Conservation (phyloP, 2,113 vertebrate genomes). For the Periophthalmus modestus region DNA sequence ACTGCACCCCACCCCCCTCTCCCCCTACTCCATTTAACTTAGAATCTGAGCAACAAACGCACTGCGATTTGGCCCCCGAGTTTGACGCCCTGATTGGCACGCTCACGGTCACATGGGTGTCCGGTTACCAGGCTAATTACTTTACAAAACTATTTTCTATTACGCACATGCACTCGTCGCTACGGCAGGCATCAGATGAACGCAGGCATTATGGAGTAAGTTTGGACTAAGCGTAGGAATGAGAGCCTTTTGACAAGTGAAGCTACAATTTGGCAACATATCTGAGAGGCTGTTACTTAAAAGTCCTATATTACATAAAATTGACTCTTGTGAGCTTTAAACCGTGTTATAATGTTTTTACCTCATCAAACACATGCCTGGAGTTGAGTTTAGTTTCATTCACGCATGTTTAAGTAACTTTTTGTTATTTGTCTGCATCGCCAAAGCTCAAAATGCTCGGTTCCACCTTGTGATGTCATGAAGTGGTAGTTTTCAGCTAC, state of each 20-base stretch:
- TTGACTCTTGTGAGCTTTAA: too few relatives aligned
- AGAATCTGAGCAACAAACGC: constrained; percentile 16
- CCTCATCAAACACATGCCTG: too few relatives aligned
- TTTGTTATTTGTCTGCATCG: too few relatives aligned
- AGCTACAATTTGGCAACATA: background rate
- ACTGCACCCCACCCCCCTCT: background rate
- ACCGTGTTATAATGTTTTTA: too few relatives aligned
- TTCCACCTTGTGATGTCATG: too few relatives aligned
- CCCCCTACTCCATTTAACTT: background rate
- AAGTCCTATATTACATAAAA: too few relatives aligned
- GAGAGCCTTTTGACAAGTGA: background rate
- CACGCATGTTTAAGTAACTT: too few relatives aligned
- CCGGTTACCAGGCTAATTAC: constrained; percentile 42
- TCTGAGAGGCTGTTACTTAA: background rate
- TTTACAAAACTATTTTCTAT: constrained; percentile 50
- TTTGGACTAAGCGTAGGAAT: background rate
- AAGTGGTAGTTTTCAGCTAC: too few relatives aligned
- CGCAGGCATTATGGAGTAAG: background rate
- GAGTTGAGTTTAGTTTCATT: too few relatives aligned
- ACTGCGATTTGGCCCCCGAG: constrained; percentile 14
- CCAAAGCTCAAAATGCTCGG: too few relatives aligned
- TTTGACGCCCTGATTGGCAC: constrained; percentile 31
- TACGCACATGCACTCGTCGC: constrained; percentile 13
- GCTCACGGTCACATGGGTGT: constrained; percentile 31
- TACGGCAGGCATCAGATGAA: constrained; percentile 12